These are phyloP conservation scores for Himalopsyche phryganea DNA, from an alignment of 1,140 invertebrate genomes.

Conservation along the genomic window DNA sequence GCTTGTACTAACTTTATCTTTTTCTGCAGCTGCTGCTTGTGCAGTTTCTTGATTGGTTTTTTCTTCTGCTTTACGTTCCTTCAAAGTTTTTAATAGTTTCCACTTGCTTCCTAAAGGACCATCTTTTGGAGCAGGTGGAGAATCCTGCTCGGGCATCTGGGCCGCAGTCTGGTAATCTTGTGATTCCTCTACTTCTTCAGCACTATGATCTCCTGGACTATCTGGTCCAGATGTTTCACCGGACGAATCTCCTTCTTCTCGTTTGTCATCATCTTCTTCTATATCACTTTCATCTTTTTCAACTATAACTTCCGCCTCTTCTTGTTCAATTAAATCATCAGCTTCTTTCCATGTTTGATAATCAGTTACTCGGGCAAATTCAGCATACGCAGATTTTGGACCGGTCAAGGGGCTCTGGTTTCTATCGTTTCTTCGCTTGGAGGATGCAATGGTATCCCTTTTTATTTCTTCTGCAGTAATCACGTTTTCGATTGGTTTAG, in stretches of 20 bases:
- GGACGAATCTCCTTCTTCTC: conserved; percentile 57
- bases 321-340: conserved; percentile 34
- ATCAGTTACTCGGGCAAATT: conserved; percentile 37
- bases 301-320: conserved; percentile 37
- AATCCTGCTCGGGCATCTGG: conserved; percentile 34
- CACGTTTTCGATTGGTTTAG: conserved; percentile 41
- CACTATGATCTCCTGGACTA: conserved; percentile 67
- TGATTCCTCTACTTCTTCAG: conserved; percentile 66
- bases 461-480: conserved; percentile 48
- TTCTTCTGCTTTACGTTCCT: conserved; percentile 84
- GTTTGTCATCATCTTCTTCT: conserved; percentile 47
- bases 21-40: conserved; percentile 61
- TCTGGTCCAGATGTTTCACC: conserved; percentile 85
- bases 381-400: conserved; percentile 33
- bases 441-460: conserved; percentile 43
- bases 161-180: conserved; percentile 3
- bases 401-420: conserved; percentile 30
- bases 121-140: conserved; percentile 52
- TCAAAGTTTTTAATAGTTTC: conserved; percentile 84
- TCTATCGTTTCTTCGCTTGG: conserved; percentile 19
- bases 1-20: conserved; percentile 62
- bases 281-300: conserved; percentile 35
- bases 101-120: conserved; percentile 74
- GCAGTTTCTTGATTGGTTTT: conserved; percentile 63
- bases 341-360: conserved; percentile 44